phyloP scores from a whole-genome alignment of 2,113 vertebrate genomes.

The Antigone vipio region DNA sequence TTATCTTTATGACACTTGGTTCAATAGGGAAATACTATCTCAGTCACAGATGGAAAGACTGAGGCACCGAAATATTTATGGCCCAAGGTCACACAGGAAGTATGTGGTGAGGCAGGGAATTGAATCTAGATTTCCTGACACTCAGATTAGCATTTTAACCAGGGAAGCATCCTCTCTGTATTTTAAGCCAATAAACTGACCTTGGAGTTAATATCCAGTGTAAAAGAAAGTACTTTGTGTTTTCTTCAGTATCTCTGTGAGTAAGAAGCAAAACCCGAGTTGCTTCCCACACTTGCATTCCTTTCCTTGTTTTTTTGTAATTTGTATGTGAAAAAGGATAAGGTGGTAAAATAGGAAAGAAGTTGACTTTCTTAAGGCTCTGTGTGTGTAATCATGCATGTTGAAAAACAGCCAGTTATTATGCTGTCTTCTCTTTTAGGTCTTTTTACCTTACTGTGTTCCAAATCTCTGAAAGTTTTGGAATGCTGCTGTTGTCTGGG shows the following conservation, averaged over 20 bases:
- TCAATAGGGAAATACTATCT: conserved; percentile 41
- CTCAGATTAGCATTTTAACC: conserved; percentile 55
- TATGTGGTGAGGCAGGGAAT: conserved; percentile 63
- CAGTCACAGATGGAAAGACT: conserved; percentile 51
- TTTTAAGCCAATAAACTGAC: conserved; percentile 46
- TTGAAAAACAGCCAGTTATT: conserved; percentile 35
- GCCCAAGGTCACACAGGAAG: conserved; percentile 59
- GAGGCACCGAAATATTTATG: conserved; percentile 63
- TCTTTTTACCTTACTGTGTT: conserved; percentile 5
- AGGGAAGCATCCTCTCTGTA: conserved; percentile 51
- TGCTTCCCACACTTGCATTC: conserved; percentile 9
- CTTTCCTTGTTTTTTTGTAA: not conserved
- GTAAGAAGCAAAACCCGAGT: not conserved
- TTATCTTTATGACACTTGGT: not conserved
- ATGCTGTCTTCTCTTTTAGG: not conserved
- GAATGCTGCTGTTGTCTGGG: not conserved
- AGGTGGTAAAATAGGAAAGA: conserved; percentile 13
- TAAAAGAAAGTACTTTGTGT: not conserved
- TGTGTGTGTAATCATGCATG: not conserved
- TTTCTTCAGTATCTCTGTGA: not conserved
- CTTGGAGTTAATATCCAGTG: conserved; percentile 28
- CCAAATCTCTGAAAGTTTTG: not conserved
- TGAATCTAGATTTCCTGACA: conserved; percentile 67
- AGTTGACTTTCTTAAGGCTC: conserved; percentile 16
- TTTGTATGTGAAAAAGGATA: not conserved